Conservation (phyloP, 2,797 vertebrate species). For the Manis javanica region DNA sequence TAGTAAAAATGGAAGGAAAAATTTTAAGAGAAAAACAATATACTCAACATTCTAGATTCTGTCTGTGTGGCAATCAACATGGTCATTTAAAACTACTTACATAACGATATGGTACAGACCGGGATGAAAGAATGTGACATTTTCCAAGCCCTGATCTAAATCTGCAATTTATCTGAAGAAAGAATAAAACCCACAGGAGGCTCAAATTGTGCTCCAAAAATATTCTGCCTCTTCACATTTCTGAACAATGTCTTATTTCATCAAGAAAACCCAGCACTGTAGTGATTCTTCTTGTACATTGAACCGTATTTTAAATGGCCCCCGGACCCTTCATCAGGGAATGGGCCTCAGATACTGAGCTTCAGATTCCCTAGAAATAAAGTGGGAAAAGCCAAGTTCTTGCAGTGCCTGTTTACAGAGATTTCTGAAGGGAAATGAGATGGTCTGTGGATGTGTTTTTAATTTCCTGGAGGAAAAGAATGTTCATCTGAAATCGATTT, state of each 20-base stretch:
- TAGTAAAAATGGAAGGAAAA: slow-evolving; percentile 26
- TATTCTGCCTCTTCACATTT: not conserved
- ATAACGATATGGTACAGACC: not conserved
- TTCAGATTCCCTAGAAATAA: slow-evolving; percentile 20
- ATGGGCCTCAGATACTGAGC: not conserved
- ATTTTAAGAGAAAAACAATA: not conserved
- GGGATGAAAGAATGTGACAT: not conserved
- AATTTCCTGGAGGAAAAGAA: slow-evolving; percentile 63
- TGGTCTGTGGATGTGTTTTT: slow-evolving; percentile 27
- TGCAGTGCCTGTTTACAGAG: not conserved
- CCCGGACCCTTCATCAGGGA: not conserved
- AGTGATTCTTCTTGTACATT: not conserved
- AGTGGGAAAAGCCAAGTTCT: not conserved
- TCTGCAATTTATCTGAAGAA: slow-evolving; percentile 25
- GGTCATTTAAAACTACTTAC: not conserved
- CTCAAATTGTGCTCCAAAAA: slow-evolving; percentile 38
- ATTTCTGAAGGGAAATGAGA: slow-evolving; percentile 34
- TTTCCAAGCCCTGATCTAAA: slow-evolving; percentile 7
- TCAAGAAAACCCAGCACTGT: not conserved
- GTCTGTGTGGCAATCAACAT: not conserved
- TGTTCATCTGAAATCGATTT: slow-evolving; percentile 57
- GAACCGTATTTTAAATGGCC: not conserved
- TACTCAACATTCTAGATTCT: not conserved
- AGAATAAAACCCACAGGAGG: not conserved
- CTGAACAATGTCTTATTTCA: slow-evolving; percentile 34